Conservation (phyloP, 2,797 vertebrate genomes). For the Sebastes nivosus region DNA sequence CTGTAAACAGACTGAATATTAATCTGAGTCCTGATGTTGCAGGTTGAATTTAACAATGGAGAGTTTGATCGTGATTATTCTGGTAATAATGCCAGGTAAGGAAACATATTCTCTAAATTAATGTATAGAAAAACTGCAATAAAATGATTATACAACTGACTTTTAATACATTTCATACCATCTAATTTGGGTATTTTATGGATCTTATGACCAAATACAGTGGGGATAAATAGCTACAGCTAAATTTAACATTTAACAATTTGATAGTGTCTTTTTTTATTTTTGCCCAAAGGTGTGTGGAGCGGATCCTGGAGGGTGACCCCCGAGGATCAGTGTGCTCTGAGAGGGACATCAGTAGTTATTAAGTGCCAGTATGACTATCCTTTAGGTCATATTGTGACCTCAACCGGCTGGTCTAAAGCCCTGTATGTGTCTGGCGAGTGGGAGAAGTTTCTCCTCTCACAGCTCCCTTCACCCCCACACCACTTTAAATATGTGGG, state of each 20-base stretch:
- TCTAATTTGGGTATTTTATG: not conserved
- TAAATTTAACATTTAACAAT: not conserved
- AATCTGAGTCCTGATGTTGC: not conserved
- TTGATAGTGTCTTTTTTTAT: not conserved
- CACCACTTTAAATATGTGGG: slow-evolving; percentile 42
- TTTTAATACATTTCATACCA: not conserved
- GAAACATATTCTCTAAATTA: not conserved
- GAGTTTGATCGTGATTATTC: slow-evolving; percentile 24
- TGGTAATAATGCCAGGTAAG: slow-evolving; percentile 49
- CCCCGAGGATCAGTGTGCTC: slow-evolving; percentile 38
- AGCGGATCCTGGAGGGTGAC: slow-evolving; percentile 48
- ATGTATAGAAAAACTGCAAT: not conserved
- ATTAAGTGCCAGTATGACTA: slow-evolving; percentile 64
- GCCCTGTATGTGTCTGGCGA: fast-evolving
- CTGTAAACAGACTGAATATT: not conserved
- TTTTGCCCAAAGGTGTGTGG: slow-evolving; percentile 49
- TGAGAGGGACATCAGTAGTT: slow-evolving; percentile 47
- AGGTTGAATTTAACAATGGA: slow-evolving; percentile 40
- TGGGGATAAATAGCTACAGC: not conserved
- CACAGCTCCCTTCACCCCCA: fast-evolving
- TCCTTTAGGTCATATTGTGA: not conserved
- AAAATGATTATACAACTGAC: not conserved
- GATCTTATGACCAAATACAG: not conserved
- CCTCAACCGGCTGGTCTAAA: slow-evolving; percentile 32
- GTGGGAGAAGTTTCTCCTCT: fast-evolving